phyloP scores from a whole-genome alignment of 1,140 invertebrate genomes.

The Drosophila tristis region DNA sequence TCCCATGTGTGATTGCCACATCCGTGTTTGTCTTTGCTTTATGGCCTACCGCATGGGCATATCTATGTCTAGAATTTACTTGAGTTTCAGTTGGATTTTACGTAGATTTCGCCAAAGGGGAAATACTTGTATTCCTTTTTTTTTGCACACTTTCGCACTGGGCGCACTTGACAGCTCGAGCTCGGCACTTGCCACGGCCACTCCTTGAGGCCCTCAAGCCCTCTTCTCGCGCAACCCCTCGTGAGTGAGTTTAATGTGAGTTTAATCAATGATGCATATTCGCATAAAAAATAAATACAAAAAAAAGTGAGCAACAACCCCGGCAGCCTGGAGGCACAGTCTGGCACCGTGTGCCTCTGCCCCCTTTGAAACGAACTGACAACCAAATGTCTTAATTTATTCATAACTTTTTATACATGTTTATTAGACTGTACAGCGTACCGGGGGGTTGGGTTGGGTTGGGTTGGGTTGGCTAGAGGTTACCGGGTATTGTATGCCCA shows the following conservation, averaged over 20 bases:
- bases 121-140: neutral
- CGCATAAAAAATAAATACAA: slow-evolving; percentile 13
- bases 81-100: slow-evolving; percentile 30
- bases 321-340: slow-evolving; percentile 8
- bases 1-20: slow-evolving; percentile 74
- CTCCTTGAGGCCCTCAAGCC: slow-evolving; percentile 13
- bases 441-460: neutral
- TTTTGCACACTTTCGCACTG: slow-evolving; percentile 36
- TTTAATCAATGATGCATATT: slow-evolving; percentile 64
- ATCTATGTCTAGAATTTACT: slow-evolving; percentile 45
- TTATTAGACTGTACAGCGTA: slow-evolving; percentile 61
- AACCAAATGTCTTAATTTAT: slow-evolving; percentile 79
- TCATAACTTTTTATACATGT: slow-evolving; percentile 71
- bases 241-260: slow-evolving; percentile 54
- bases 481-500: slow-evolving; percentile 30
- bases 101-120: neutral
- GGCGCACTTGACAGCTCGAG: slow-evolving; percentile 62
- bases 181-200: slow-evolving; percentile 26
- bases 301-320: slow-evolving; percentile 61
- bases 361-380: slow-evolving; percentile 32
- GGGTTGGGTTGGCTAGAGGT: neutral
- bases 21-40: slow-evolving; percentile 67
- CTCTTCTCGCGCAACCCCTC: neutral
- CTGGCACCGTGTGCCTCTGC: neutral
- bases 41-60: slow-evolving; percentile 60